Conservation (phyloP, 2,888 invertebrate genomes). For the Odontocolon sp. region DNA sequence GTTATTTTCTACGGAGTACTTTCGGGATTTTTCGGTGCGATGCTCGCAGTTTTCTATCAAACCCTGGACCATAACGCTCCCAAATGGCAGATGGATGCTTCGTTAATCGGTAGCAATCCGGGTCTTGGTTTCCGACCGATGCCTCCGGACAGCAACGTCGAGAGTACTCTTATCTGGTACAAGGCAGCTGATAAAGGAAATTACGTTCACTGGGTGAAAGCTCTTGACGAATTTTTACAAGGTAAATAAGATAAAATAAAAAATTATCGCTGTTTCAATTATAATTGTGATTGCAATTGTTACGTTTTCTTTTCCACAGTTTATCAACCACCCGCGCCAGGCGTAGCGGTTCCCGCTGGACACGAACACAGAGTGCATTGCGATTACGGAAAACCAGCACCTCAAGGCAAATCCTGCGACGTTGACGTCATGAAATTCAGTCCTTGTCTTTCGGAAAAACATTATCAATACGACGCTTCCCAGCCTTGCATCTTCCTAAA, state of each 20-base stretch:
- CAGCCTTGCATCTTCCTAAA: conserved; percentile 98
- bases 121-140: conserved; percentile 98
- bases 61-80: conserved; percentile 93
- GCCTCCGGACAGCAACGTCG: conserved; percentile 95
- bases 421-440: conserved; percentile 88
- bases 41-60: conserved; percentile 97
- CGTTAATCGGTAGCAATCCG: conserved; percentile 96
- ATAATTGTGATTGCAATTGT: too few relatives aligned
- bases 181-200: conserved; percentile 89
- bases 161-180: conserved; percentile 98
- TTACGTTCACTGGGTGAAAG: conserved; percentile 90
- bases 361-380: conserved; percentile 85
- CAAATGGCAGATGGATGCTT: conserved; percentile 93
- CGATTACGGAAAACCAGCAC: conserved; percentile 84
- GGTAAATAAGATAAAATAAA: conserved; percentile 81
- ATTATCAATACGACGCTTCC: conserved; percentile 93
- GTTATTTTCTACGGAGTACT: conserved; percentile 96
- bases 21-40: conserved; percentile 96
- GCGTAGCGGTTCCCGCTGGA: conserved; percentile 47
- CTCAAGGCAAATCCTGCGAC: conserved; percentile 90
- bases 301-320: conserved; percentile 74
- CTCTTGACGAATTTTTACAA: conserved; percentile 89
- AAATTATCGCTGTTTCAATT: too few relatives aligned
- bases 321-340: conserved; percentile 75
- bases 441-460: conserved; percentile 88